A percentile compares a stretch with the other conserved stretches of the same genome.
Evolutionary conservation across 2,797 vertebrate genomes (phyloP).

Genomic region (Margarornis squamiger): DNA sequence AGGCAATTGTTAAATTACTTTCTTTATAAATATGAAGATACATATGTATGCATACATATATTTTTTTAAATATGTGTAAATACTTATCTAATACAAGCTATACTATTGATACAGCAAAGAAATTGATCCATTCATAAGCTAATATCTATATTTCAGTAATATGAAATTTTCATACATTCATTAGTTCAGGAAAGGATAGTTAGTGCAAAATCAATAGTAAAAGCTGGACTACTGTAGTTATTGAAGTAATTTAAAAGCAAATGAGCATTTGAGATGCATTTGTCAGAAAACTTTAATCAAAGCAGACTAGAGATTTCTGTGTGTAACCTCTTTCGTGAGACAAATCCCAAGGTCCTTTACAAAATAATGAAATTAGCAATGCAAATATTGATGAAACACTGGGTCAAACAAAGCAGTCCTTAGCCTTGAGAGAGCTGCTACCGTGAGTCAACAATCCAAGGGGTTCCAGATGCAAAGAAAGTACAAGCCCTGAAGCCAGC

Average conservation of each 20-base stretch:
- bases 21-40: not conserved
- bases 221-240: not conserved
- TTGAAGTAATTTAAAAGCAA: not conserved
- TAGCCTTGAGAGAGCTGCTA: not conserved
- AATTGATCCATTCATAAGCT: not conserved
- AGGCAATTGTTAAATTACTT: not conserved
- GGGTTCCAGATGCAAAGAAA: constrained; percentile 5
- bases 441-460: not conserved
- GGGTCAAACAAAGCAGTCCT: constrained; percentile 23
- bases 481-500: not conserved
- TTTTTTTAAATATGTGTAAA: not conserved
- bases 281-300: not conserved
- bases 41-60: not conserved
- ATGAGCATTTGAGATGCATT: not conserved
- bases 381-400: constrained; percentile 36
- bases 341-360: not conserved
- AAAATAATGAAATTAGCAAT: constrained; percentile 52
- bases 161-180: not conserved
- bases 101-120: not conserved
- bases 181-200: not conserved
- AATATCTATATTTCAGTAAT: not conserved
- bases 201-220: not conserved
- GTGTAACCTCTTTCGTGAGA: not conserved
- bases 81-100: not conserved
- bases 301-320: not conserved